These are phyloP conservation scores for Mungos mungo DNA, from an alignment of 2,113 vertebrate species.

Conservation along the genomic window DNA sequence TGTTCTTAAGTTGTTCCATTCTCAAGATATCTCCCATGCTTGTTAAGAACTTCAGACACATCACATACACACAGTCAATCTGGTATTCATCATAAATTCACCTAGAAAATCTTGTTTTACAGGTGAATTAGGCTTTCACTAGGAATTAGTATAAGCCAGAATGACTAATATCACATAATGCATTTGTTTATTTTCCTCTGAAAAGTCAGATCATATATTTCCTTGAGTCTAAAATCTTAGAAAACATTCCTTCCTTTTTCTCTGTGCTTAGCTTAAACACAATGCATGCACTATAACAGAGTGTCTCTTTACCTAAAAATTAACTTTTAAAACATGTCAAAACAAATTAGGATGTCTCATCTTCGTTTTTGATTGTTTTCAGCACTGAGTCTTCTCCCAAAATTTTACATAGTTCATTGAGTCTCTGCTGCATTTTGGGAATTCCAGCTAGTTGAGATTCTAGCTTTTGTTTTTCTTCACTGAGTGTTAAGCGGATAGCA, in stretches of 20 bases:
- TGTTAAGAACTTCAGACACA: slow-evolving; percentile 72
- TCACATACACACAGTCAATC: slow-evolving; percentile 72
- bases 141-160: slow-evolving; percentile 77
- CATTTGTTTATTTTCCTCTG: slow-evolving; percentile 75
- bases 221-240: slow-evolving; percentile 70
- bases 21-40: slow-evolving; percentile 52
- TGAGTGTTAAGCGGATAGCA: slow-evolving; percentile 94
- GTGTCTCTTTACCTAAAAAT: slow-evolving; percentile 78
- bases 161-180: slow-evolving; percentile 64
- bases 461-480: slow-evolving; percentile 98
- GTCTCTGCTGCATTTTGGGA: slow-evolving; percentile 97
- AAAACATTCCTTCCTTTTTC: slow-evolving; percentile 74
- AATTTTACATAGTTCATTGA: slow-evolving; percentile 97
- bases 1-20: slow-evolving; percentile 72
- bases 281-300: slow-evolving; percentile 78
- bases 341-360: slow-evolving; percentile 81
- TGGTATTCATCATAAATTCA: slow-evolving; percentile 66
- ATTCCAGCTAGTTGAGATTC: slow-evolving; percentile 97
- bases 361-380: slow-evolving; percentile 87
- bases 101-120: slow-evolving; percentile 68
- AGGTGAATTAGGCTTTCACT: slow-evolving; percentile 75
- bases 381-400: slow-evolving; percentile 97
- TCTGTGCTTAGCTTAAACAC: slow-evolving; percentile 78
- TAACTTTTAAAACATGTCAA: slow-evolving; percentile 72
- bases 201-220: slow-evolving; percentile 73